phyloP scores from a whole-genome alignment of 1,140 invertebrate genomes.

The Trichonephila clavata region DNA sequence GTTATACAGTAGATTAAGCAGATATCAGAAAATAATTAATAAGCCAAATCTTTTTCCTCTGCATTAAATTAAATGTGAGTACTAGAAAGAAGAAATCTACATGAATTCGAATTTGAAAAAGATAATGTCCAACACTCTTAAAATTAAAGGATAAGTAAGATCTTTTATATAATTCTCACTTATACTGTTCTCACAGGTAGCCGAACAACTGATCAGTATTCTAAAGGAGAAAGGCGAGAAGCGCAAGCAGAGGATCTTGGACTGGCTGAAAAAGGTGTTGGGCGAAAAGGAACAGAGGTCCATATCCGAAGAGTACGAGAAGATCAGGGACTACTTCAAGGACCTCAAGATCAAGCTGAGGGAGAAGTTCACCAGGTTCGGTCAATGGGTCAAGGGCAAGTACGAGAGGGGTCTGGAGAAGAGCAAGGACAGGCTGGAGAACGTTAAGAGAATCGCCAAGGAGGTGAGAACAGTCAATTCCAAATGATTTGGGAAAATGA shows the following conservation, averaged over 20 bases:
- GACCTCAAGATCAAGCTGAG: conserved; percentile 55
- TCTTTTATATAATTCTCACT: neutral
- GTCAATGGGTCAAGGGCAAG: conserved; percentile 59
- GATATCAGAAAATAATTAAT: no score
- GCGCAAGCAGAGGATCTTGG: neutral
- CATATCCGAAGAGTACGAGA: conserved; percentile 33
- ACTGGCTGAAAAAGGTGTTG: conserved; percentile 22
- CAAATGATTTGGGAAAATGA: no score
- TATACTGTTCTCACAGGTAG: neutral
- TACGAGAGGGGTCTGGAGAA: conserved; percentile 17
- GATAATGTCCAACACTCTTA: neutral
- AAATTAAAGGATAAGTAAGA: neutral
- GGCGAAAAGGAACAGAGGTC: conserved; percentile 15
- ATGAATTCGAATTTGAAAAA: neutral
- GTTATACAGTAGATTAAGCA: no score
- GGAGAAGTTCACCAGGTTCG: conserved; percentile 68
- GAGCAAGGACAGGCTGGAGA: conserved; percentile 53
- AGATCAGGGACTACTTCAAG: conserved; percentile 50
- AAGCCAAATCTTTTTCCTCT: no score
- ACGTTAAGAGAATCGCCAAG: conserved; percentile 51
- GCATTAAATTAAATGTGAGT: neutral
- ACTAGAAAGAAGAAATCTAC: neutral
- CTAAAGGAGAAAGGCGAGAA: conserved; percentile 29
- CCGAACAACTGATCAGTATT: neutral
- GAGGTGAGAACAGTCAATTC: neutral